A percentile compares a stretch with the other conserved stretches of the same genome.
These are phyloP conservation scores for Chaetodon trifascialis DNA, from an alignment of 2,113 vertebrate species.

Conservation along the genomic window DNA sequence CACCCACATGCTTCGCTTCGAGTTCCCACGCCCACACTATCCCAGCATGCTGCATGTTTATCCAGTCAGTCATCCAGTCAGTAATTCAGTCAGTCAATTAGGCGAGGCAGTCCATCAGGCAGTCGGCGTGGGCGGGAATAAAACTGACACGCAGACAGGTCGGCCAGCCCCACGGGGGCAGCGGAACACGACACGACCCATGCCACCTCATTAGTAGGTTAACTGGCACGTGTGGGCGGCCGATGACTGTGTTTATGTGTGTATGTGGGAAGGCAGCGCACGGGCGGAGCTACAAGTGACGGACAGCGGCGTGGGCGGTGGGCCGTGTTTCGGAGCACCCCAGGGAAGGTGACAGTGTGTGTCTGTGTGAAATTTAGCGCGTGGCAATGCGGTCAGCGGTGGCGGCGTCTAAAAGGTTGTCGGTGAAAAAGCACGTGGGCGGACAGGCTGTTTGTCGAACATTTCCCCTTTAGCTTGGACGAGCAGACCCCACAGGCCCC, in stretches of 20 bases:
- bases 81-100: conserved; percentile 68
- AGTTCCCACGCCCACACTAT: conserved; percentile 82
- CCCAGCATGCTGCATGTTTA: conserved; percentile 72
- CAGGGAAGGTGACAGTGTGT: conserved; percentile 45
- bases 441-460: conserved; percentile 78
- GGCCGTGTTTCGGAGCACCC: conserved; percentile 45
- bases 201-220: conserved; percentile 73
- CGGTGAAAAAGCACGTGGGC: conserved; percentile 62
- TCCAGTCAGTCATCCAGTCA: conserved; percentile 59
- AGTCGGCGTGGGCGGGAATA: conserved; percentile 67
- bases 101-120: conserved; percentile 65
- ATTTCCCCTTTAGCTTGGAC: conserved; percentile 74
- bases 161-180: conserved; percentile 45
- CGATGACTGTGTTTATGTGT: conserved; percentile 25
- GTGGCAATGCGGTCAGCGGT: conserved; percentile 23
- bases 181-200: conserved; percentile 55
- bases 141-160: conserved; percentile 64
- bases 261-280: conserved; percentile 34
- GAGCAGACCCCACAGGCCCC: conserved; percentile 47
- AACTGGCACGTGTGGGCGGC: conserved; percentile 76
- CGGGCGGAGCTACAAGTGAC: conserved; percentile 65
- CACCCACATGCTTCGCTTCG: conserved; percentile 43
- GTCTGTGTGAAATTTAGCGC: conserved; percentile 41
- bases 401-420: conserved; percentile 53
- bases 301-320: conserved; percentile 78